Base-by-base conservation (phyloP, 2,113 vertebrate genomes). In the Salvelinus namaycush region DNA sequence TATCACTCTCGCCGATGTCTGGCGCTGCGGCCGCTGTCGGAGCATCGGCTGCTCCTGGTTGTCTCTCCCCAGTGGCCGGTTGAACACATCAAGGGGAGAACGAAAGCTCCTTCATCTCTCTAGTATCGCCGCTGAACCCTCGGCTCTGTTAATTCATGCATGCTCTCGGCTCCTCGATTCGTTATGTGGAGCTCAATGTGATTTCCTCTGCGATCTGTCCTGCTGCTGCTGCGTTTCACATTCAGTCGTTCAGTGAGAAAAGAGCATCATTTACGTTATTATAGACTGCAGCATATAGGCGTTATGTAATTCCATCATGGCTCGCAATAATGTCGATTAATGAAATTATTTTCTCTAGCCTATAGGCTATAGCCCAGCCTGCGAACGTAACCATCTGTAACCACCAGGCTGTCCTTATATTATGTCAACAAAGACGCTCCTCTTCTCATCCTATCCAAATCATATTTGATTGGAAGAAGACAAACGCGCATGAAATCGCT, bases 81-180 rank as follows among this genome's bases (percentile, higher is more conserved):
- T 16, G 81, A 78, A 87, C 74, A 78, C 89, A 90, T 91, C 8
- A 81, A 87, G 76, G 78, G 76, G 22, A 80, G 76, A 75, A 68
- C 13, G 39, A 66, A 34, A 49, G 31, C 18, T 34, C 60, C 65
- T 72, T 74, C 78, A 48, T 76, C 49, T 73, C 68, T 70, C 60
- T 34, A 65, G 51, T 75, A 66, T 70, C 31, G 27, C 31, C 68
- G 70, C 68, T 24, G 75, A 79, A 73, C 68, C 65, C 57, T 26
- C 44, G 68, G 39, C 73, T 62, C 26, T 27, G 14, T 18, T 48
- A 9, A 82, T 82, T 79, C 75, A 83, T 80, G 75, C 83, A 70
- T 48, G 86, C 79, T 64, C 79, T 71, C 75, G 78, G 68, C 39
- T 18, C 2, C 51, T 54, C 3, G 12, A 54, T 54, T 18, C 4